phyloP scores from a whole-genome alignment of 2,797 vertebrate genomes.

The Acanthurus tractus region DNA sequence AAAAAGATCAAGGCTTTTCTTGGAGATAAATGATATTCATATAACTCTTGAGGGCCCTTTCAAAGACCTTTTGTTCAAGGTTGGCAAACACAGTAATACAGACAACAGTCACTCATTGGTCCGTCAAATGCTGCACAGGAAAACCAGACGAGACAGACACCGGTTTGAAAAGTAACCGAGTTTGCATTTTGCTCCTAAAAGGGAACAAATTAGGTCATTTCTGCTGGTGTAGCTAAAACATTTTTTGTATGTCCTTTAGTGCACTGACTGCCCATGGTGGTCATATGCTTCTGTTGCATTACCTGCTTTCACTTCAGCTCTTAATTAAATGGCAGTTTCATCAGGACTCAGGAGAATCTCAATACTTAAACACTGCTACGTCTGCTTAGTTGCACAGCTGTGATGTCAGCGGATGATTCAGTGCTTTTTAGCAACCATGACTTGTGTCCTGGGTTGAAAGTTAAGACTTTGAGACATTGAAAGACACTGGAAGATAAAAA shows the following conservation, averaged over 20 bases:
- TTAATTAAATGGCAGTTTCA: constrained; percentile 46
- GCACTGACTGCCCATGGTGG: background rate
- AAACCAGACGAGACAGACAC: background rate
- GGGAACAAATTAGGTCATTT: background rate
- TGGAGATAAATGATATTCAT: constrained; percentile 48
- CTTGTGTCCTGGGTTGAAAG: background rate
- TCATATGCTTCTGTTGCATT: background rate
- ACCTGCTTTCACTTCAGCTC: constrained; percentile 35
- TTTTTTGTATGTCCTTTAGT: background rate
- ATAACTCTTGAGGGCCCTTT: constrained; percentile 57
- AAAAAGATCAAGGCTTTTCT: constrained; percentile 57
- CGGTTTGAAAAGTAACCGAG: constrained; percentile 12
- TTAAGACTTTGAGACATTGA: background rate
- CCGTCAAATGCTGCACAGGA: constrained; percentile 4
- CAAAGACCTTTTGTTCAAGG: constrained; percentile 71
- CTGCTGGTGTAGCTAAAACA: background rate
- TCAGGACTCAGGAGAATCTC: constrained; percentile 35
- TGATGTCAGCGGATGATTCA: background rate
- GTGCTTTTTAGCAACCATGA: background rate
- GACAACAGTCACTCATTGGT: background rate
- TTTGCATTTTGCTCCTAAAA: constrained; percentile 16
- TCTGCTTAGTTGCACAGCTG: background rate
- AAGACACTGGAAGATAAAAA: background rate
- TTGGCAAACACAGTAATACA: constrained; percentile 47
- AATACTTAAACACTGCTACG: constrained; percentile 44